Base-by-base conservation (phyloP, 2,888 invertebrate species). In the Cantharis rustica region DNA sequence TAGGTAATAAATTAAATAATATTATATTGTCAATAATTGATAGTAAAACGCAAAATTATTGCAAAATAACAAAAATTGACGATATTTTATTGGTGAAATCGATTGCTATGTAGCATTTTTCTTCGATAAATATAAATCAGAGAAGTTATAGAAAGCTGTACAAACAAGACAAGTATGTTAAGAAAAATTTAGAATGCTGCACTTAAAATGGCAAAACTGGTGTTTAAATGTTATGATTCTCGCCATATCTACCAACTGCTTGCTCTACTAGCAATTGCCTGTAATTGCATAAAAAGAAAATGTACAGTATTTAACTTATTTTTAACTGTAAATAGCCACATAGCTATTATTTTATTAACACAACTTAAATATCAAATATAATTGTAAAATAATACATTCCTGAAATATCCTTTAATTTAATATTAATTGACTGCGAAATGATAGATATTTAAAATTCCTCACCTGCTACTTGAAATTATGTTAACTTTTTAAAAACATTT, bases 171-270 rank as follows among this genome's bases (percentile, higher is more conserved):
- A 47, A n/a, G n/a, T 47, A 7, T 47, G 47, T n/a, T 47, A 9
- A 47, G 47, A 47, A 47, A 47, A 47, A 23, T 23, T 66, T 66
- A 66, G 64, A 66, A 66, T 66, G 64, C 20, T 20, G n/a, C 17
- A 66, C 64, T 66, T 66, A 20, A 66, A 66, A 66, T 66, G 64
- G 64, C 23, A 66, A 66, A 66, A 66, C 64, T 66, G 20, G 17
- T 66, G 64, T 23, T 23, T 66, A 20, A 23, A 66, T 20, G 64
- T 66, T 66, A 23, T n/a, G 64, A 66, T 66, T 17, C 16, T 20
- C 63, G n/a, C 23, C 17, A 23, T 66, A 66, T 66, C 23, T 66
- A 16, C 64, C 64, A 66, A 20, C 64, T 66, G 64, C 7, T 47
- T 47, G 47, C 64, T 66, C 64, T 66, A 66, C 64, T 66, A 64